phyloP scores from a whole-genome alignment of 2,113 vertebrate species.

The Myrmophylax atrothorax region DNA sequence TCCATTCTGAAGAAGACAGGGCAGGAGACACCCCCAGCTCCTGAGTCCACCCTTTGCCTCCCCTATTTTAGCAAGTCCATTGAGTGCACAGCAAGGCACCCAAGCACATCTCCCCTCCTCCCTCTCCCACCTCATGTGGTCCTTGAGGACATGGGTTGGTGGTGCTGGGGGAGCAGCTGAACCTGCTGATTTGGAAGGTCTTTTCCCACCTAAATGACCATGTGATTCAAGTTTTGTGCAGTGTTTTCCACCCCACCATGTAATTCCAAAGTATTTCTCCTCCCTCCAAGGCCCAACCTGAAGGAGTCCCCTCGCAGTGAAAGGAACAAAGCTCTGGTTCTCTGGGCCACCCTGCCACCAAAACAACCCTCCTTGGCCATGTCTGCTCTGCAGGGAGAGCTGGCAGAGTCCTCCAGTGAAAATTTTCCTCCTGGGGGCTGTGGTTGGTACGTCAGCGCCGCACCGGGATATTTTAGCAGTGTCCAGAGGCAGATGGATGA shows the following conservation, averaged over 20 bases:
- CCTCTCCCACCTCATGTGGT: neutral
- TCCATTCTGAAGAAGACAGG: accelerated
- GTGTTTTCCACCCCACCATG: neutral
- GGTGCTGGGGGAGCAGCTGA: neutral
- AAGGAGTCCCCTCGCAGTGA: neutral
- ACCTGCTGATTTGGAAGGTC: neutral
- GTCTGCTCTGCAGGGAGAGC: neutral
- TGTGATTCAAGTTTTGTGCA: neutral
- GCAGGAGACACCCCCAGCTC: neutral
- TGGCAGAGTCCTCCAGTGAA: neutral
- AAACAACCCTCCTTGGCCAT: accelerated
- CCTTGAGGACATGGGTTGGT: accelerated
- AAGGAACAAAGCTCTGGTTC: neutral
- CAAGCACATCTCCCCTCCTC: neutral
- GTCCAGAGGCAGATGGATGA: neutral
- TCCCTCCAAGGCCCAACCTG: neutral
- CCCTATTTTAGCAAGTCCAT: neutral
- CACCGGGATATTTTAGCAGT: neutral
- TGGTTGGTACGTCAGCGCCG: neutral
- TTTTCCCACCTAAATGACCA: neutral
- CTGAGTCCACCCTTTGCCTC: neutral
- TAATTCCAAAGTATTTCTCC: neutral
- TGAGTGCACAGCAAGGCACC: neutral
- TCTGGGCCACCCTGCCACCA: neutral
- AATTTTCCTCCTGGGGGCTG: neutral